These are phyloP conservation scores for Drosophila crucigera DNA, from an alignment of 2,888 invertebrate species.

Conservation along the genomic window DNA sequence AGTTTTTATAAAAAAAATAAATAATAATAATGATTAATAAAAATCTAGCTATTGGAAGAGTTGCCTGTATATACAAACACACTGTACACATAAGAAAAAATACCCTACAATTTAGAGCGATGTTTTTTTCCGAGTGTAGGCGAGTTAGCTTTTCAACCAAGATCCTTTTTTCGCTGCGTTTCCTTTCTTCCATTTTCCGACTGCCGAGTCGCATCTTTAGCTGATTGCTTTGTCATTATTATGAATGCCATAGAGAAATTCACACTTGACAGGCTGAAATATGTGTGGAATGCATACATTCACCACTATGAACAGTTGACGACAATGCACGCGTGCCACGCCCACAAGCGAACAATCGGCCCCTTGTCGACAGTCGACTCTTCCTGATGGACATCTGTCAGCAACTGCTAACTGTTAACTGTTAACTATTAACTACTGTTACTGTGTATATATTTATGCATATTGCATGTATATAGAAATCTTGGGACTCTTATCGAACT, in stretches of 20 bases:
- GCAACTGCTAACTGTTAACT: constrained; percentile 29
- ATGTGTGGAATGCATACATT: constrained; percentile 21
- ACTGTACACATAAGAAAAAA: too few species aligned
- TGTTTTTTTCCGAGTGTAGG: neutral
- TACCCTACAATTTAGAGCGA: neutral
- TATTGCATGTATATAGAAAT: neutral
- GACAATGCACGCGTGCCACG: constrained; percentile 64
- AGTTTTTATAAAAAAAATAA: neutral
- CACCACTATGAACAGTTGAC: constrained; percentile 59
- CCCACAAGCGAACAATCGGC: constrained; percentile 7
- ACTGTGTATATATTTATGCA: neutral
- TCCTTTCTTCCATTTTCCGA: neutral
- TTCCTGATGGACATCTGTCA: constrained; percentile 50
- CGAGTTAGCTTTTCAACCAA: neutral
- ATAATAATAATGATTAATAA: neutral
- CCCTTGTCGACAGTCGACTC: neutral
- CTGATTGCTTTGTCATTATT: constrained; percentile 54
- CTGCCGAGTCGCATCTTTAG: constrained; percentile 11
- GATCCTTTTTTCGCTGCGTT: neutral
- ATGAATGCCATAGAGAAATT: constrained; percentile 58
- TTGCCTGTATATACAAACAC: too few species aligned
- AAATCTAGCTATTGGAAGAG: too few species aligned
- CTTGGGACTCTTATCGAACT: constrained; percentile 1
- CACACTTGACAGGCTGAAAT: constrained; percentile 62
- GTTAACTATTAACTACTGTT: neutral